Evolutionary conservation across 2,113 vertebrate genomes (phyloP).

Genomic region (Aspiorhynchus laticeps): DNA sequence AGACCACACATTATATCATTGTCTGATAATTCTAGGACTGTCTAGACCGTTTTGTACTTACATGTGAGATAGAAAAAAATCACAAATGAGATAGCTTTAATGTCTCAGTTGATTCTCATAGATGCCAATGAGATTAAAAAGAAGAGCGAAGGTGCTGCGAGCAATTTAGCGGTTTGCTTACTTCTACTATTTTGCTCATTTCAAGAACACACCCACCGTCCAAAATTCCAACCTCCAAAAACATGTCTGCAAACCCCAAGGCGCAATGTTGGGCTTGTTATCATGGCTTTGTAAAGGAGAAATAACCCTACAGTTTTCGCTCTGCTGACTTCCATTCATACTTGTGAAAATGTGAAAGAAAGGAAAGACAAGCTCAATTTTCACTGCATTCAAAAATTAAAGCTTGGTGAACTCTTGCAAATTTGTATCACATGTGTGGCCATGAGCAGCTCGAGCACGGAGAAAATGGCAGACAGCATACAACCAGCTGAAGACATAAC

Average conservation of each 20-base stretch:
- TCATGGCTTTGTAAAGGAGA: not conserved
- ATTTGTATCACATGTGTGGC: too few species aligned
- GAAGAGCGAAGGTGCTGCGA: not conserved
- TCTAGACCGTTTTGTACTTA: constrained; percentile 4
- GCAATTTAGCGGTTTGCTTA: not conserved
- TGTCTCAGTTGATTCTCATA: not conserved
- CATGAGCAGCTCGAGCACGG: too few species aligned
- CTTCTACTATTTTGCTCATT: not conserved
- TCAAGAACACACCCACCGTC: not conserved
- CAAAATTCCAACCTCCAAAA: not conserved
- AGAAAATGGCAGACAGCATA: too few species aligned
- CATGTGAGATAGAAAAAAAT: not conserved
- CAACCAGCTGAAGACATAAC: too few species aligned
- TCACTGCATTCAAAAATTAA: not conserved
- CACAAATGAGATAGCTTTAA: not conserved
- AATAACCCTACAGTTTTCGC: not conserved
- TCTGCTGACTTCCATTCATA: not conserved
- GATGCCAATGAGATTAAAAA: not conserved
- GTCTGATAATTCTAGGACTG: constrained; percentile 19
- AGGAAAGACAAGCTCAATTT: not conserved
- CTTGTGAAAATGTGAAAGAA: not conserved
- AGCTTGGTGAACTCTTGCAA: not conserved
- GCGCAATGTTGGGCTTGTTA: not conserved
- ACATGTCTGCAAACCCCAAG: not conserved
- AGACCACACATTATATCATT: constrained; percentile 3